Conservation (phyloP, 2,113 vertebrate genomes). For the Mobula hypostoma region DNA sequence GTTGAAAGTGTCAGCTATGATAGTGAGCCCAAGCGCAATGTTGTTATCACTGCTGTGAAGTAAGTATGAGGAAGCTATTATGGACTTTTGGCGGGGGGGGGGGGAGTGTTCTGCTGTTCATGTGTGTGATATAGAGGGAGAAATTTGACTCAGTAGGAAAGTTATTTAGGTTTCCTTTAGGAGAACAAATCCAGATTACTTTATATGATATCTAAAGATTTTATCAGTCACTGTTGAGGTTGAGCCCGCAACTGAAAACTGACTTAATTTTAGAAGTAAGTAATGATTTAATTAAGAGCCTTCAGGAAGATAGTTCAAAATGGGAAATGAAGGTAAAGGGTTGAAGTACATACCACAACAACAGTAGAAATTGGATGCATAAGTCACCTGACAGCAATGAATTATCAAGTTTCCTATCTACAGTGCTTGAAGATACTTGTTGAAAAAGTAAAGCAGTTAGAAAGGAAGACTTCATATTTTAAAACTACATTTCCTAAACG, state of each 20-base stretch:
- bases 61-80: conserved; percentile 42
- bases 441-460: neutral
- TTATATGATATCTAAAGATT: neutral
- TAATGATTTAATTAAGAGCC: neutral
- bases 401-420: neutral
- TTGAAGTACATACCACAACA: too few species aligned
- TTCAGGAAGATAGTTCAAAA: neutral
- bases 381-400: neutral
- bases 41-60: conserved; percentile 87
- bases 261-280: neutral
- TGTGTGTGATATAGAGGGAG: neutral
- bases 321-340: neutral
- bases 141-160: neutral
- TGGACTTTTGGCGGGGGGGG: neutral
- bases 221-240: neutral
- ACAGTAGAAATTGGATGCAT: neutral
- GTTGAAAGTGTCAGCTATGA: conserved; percentile 94
- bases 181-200: neutral
- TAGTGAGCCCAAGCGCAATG: conserved; percentile 90
- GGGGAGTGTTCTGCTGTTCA: neutral
- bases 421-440: neutral
- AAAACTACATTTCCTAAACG: neutral
- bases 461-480: neutral
- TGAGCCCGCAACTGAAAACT: neutral
- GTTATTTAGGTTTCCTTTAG: neutral